Percentiles rank a stretch among this genome's conserved stretches.
phyloP scores from a whole-genome alignment of 2,888 invertebrate genomes.

The Tenthredo amoena region DNA sequence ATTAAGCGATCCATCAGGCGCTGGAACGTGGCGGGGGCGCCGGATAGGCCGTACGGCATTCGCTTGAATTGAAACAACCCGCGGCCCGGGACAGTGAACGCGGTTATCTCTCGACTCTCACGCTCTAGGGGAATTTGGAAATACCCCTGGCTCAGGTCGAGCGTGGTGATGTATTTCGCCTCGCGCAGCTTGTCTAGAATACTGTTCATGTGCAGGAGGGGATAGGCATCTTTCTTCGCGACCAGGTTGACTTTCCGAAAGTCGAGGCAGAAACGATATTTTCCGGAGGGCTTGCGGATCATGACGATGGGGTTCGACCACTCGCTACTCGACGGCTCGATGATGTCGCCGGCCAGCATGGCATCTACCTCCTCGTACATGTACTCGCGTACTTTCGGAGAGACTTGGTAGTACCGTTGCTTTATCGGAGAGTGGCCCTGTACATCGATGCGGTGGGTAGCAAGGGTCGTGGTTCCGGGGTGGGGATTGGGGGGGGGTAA shows the following conservation, averaged over 20 bases:
- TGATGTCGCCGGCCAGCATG: too few species aligned
- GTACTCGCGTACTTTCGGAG: too few species aligned
- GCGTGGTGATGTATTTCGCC: conserved; percentile 55
- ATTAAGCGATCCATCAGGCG: too few species aligned
- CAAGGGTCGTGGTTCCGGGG: neutral
- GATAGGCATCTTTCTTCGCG: conserved; percentile 24
- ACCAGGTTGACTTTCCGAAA: neutral
- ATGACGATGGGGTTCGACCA: too few species aligned
- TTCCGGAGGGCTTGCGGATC: neutral
- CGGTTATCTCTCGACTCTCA: conserved; percentile 61
- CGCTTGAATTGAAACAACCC: conserved; percentile 65
- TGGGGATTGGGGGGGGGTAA: neutral
- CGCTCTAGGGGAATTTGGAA: conserved; percentile 55
- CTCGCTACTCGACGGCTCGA: too few species aligned
- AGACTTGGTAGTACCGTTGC: neutral
- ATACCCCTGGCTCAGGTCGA: conserved; percentile 52
- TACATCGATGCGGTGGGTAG: neutral
- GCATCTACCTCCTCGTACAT: too few species aligned
- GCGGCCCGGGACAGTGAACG: conserved; percentile 63
- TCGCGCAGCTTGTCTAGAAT: conserved; percentile 50
- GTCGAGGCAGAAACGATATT: conserved; percentile 15
- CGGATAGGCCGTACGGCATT: conserved; percentile 40
- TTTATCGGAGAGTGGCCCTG: neutral
- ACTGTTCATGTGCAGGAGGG: neutral
- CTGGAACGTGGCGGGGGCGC: conserved; percentile 58